A percentile compares a stretch with the other conserved stretches of the same genome.
Conservation (phyloP, 2,888 invertebrate species). For the Diarsia rubi region DNA sequence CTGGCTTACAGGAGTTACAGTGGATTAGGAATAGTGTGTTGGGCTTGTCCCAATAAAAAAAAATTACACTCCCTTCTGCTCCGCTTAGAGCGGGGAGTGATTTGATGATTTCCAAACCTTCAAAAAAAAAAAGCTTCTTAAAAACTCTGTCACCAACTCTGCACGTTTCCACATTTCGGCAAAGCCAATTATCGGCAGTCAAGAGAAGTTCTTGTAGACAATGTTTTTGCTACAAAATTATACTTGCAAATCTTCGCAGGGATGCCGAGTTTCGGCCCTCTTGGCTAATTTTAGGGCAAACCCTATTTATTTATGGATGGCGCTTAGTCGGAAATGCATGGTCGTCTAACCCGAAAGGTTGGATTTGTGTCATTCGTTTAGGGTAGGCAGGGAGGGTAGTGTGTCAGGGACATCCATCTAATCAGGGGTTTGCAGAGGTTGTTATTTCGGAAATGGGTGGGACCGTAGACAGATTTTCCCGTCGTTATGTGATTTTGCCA, state of each 20-base stretch:
- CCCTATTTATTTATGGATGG: slow-evolving; percentile 55
- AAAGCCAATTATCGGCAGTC: slow-evolving; percentile 20
- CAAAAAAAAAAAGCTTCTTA: too few species aligned
- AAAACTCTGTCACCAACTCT: too few species aligned
- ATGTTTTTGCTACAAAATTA: slow-evolving; percentile 46
- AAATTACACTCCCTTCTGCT: too few species aligned
- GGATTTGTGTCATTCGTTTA: slow-evolving; percentile 40
- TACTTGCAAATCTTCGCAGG: slow-evolving; percentile 45
- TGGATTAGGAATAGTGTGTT: too few species aligned
- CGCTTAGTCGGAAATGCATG: slow-evolving; percentile 46
- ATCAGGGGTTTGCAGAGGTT: slow-evolving; percentile 33
- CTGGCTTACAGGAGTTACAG: too few species aligned
- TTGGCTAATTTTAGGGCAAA: slow-evolving; percentile 30
- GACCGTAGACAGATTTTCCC: neutral
- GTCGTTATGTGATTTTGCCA: neutral
- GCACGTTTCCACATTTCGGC: slow-evolving; percentile 12
- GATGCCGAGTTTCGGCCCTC: slow-evolving; percentile 7
- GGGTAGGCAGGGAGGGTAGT: slow-evolving; percentile 21
- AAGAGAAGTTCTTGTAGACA: slow-evolving; percentile 13
- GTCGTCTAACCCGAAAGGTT: slow-evolving; percentile 49
- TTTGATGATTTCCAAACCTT: too few species aligned
- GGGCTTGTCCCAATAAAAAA: too few species aligned
- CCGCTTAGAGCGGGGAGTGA: too few species aligned
- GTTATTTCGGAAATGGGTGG: slow-evolving; percentile 31
- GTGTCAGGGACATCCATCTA: slow-evolving; percentile 38